phyloP scores from a whole-genome alignment of 1,140 invertebrate genomes.

The Elymnias hypermnestra region DNA sequence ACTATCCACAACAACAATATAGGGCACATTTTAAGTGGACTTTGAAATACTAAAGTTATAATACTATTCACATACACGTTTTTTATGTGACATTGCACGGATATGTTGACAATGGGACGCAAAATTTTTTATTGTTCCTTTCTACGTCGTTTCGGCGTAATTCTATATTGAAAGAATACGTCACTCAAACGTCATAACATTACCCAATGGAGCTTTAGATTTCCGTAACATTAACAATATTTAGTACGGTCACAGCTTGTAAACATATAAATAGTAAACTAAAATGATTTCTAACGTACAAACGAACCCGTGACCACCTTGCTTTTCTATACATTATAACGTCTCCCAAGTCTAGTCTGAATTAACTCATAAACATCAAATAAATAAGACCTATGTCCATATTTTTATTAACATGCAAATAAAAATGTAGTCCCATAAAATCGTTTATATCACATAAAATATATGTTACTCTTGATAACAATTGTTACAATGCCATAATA shows the following conservation, averaged over 20 bases:
- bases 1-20: no score
- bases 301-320: no score
- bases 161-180: conserved; percentile 63
- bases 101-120: conserved; percentile 10
- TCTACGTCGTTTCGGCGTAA: conserved; percentile 38
- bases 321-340: no score
- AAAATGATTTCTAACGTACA: not conserved
- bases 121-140: conserved; percentile 1
- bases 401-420: no score
- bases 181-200: conserved; percentile 71
- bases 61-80: conserved; percentile 20
- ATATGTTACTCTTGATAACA: no score
- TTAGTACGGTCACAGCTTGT: conserved; percentile 34
- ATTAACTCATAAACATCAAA: no score
- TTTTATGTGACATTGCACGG: conserved; percentile 18
- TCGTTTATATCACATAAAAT: no score
- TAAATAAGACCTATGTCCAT: no score
- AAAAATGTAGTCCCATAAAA: no score
- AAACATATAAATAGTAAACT: not conserved
- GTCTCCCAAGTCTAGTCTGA: no score
- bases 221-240: conserved; percentile 40
- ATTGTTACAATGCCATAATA: no score
- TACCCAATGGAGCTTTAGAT: conserved; percentile 43
- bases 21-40: not conserved
- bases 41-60: not conserved